These are phyloP conservation scores for Cephalopachus bancanus DNA, from an alignment of 2,797 vertebrate genomes.

Conservation along the genomic window DNA sequence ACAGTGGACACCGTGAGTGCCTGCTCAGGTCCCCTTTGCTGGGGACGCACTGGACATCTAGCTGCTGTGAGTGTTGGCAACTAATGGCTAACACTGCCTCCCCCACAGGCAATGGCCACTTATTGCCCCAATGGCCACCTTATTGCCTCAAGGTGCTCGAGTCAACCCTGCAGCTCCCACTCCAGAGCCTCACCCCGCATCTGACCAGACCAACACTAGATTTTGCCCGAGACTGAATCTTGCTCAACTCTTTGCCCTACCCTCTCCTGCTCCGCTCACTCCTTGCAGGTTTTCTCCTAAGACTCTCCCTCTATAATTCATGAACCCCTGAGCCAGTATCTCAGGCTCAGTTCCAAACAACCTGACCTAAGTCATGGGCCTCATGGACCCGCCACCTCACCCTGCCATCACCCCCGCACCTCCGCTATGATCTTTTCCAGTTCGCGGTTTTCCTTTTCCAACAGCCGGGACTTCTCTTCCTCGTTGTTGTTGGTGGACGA, in stretches of 20 bases:
- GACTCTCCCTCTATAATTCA: neutral
- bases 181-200: neutral
- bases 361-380: neutral
- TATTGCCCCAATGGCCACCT: neutral
- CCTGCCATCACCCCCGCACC: constrained; percentile 84
- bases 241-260: neutral
- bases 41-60: neutral
- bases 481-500: constrained; percentile 99
- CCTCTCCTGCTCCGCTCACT: neutral
- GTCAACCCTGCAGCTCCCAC: neutral
- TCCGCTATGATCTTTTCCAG: constrained; percentile 98
- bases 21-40: neutral
- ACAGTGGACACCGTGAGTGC: neutral
- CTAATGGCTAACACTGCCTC: neutral
- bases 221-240: neutral
- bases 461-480: constrained; percentile 96
- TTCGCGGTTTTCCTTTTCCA: constrained; percentile 97
- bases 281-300: neutral
- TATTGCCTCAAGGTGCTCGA: neutral
- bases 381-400: accelerated
- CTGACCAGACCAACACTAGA: neutral
- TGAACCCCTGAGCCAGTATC: neutral
- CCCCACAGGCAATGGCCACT: neutral
- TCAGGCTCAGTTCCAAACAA: neutral
- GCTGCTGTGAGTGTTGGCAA: neutral